Evolutionary conservation across 64 coral and sea anemone genomes (phyloP), one percentile per base, ranked within the genome.

Genomic region (Platygyra sinensis): DNA sequence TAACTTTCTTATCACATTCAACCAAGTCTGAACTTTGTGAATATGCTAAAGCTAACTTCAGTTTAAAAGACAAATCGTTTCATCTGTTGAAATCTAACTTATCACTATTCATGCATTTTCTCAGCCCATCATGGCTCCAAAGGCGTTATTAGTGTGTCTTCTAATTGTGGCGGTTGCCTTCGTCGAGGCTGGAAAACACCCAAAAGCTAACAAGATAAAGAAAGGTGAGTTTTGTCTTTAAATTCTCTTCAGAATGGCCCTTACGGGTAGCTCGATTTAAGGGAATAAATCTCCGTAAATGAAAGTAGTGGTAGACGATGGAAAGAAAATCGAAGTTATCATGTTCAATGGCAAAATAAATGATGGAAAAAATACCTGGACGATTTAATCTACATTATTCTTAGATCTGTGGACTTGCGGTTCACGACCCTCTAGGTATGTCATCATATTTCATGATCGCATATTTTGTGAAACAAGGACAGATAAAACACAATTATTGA

Each of bases 61-160:
- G 22, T 22, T 10, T 24, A 18, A 28, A 11, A 27, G 25, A 1
- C 55, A 13, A 55, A 27, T n/a, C 12, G 4, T 50, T 13, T 54
- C 10, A 27, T 57, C 69, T 22, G 6, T 49, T 85, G 22, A 22
- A 69, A 67, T 42, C 59, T 42, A 67, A 83, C 32, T 39, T 24
- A 24, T 51, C 4, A 50, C 29, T 71, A 27, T 72, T 50, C 13
- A 39, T 72, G 22, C 71, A 9, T 89, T 19, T 18, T 91, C 62
- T 42, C 79, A 94, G 92, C 92, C 87, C 87, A 89, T 16, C 72
- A 94, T 94, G 92, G 92, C 92, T 88, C 76, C 87, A 74, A 94
- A 94, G 88, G 25, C 88, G 76, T 80, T 74, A 33, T 94, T 89
- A 83, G 88, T 94, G 67, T 94, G 87, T 82, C 77, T 94, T 84